These are phyloP conservation scores for Theonella swinhoei DNA, from an alignment of 37 sponge, comb jelly and placozoan genomes.

Conservation along the genomic window DNA sequence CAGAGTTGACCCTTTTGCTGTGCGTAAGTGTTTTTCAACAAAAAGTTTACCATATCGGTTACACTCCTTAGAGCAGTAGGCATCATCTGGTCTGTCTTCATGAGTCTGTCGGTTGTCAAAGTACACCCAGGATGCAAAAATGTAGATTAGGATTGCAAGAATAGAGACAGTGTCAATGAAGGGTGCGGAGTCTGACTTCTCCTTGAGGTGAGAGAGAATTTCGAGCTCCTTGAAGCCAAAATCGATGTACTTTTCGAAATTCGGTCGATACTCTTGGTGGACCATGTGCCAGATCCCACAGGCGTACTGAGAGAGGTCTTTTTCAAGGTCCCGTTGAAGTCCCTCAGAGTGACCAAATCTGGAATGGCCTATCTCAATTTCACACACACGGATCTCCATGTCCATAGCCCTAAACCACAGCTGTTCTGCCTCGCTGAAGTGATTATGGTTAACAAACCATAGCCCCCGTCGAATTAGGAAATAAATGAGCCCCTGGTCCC, in stretches of 20 bases:
- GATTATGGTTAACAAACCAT: conserved; percentile 34
- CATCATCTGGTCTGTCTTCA: conserved; percentile 13
- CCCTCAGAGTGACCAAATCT: conserved; percentile 69
- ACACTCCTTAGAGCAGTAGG: conserved; percentile 23
- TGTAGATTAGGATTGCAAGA: conserved; percentile 52
- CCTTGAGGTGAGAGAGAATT: conserved; percentile 48
- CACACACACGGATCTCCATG: conserved; percentile 63
- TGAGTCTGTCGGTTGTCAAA: conserved; percentile 15
- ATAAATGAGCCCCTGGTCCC: conserved; percentile 75
- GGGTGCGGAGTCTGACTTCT: conserved; percentile 43
- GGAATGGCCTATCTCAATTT: conserved; percentile 47
- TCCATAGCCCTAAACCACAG: conserved; percentile 74
- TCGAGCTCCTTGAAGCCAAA: conserved; percentile 75
- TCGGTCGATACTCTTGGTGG: conserved; percentile 35
- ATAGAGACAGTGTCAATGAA: conserved; percentile 50
- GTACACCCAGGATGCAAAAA: conserved; percentile 64
- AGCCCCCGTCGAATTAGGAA: conserved; percentile 61
- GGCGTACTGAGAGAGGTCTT: conserved; percentile 73
- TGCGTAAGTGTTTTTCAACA: conserved; percentile 40
- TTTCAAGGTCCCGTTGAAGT: conserved; percentile 72
- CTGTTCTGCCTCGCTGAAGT: conserved; percentile 46
- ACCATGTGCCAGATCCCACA: conserved; percentile 71
- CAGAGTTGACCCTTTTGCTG: conserved; percentile 36
- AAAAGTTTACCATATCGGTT: conserved; percentile 40
- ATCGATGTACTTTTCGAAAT: conserved; percentile 47